Evolutionary conservation across 2,888 invertebrate species (phyloP).

Genomic region (Cyaniris semiargus): DNA sequence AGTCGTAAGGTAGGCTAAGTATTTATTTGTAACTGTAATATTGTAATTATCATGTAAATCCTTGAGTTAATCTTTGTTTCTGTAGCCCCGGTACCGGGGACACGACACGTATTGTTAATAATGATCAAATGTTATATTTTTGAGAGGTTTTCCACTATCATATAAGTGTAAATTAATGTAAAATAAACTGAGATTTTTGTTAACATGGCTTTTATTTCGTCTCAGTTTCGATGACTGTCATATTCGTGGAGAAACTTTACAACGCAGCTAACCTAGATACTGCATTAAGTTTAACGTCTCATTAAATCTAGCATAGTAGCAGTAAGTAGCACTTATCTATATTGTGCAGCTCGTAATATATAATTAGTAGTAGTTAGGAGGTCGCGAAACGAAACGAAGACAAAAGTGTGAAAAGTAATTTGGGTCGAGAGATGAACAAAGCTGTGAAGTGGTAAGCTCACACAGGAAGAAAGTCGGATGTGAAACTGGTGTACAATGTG

Average conservation of each 20-base stretch:
- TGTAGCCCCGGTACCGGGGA: slow-evolving; percentile 23
- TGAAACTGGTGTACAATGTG: slow-evolving; percentile 71
- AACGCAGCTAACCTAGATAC: background rate
- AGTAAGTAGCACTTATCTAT: background rate
- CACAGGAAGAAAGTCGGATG: slow-evolving; percentile 76
- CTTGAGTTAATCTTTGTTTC: slow-evolving; percentile 48
- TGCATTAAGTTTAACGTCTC: background rate
- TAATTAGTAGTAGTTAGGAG: background rate
- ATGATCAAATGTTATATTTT: slow-evolving; percentile 67
- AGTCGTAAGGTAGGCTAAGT: slow-evolving; percentile 70
- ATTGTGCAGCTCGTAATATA: background rate
- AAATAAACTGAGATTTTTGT: slow-evolving; percentile 79
- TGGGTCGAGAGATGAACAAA: slow-evolving; percentile 68
- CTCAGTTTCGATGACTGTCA: background rate
- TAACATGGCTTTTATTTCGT: slow-evolving; percentile 49
- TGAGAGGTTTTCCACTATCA: slow-evolving; percentile 67
- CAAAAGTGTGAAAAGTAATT: slow-evolving; percentile 25
- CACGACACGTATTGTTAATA: slow-evolving; percentile 22
- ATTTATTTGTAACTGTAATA: slow-evolving; percentile 74
- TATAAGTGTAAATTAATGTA: slow-evolving; percentile 78
- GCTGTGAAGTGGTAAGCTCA: slow-evolving; percentile 57
- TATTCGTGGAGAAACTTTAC: background rate
- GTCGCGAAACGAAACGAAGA: slow-evolving; percentile 7
- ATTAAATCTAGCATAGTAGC: background rate
- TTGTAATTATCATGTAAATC: slow-evolving; percentile 66